Base-by-base conservation (phyloP, 1,140 invertebrate species). In the Diuraphis noxia region DNA sequence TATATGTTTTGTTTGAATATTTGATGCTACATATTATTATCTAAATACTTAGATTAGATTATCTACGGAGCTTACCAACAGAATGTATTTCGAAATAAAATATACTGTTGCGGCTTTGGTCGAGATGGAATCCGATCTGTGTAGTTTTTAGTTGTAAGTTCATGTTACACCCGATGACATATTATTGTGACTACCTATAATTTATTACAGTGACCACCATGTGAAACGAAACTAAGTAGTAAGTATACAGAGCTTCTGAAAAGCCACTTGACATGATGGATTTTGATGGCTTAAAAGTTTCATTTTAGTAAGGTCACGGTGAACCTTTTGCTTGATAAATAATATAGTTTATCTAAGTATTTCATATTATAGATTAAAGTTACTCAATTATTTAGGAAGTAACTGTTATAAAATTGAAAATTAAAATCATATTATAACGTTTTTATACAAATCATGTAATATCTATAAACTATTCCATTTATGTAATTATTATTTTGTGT, bases 141-240 rank as follows among this genome's bases (percentile, higher is more conserved):
- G 43, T 52, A 34, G 25, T 86, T 86, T 52, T 86, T 52, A 84
- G 82, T 21, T 38, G 46, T 86, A 36, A 52, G 85, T 34, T 86
- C 34, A 36, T 38, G 46, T 86, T 86, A 86, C 85, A 86, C 82
- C 25, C 23, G 6, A 13, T 38, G 85, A 36, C 34, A 52, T 49
- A 38, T 86, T 86, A 36, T 38, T 49, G 34, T 86, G 34, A 52
- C n/a, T 38, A 52, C 41, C n/a, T 46, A 49, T 34, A 86, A n/a
- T 86, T 34, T 21, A 34, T 86, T 49, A 46, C 34, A 23, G 30
- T 52, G 46, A 36, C 10, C 34, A 52, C 9, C 34, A 49, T 52
- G 43, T 38, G 40, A 46, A 49, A 49, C 30, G n/a, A 36, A 34
- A 5, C n/a, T 46, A 36, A 49, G 30, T 43, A 40, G 10, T 84